Conservation (phyloP, 2,888 invertebrate species). For the Atherix ibis region DNA sequence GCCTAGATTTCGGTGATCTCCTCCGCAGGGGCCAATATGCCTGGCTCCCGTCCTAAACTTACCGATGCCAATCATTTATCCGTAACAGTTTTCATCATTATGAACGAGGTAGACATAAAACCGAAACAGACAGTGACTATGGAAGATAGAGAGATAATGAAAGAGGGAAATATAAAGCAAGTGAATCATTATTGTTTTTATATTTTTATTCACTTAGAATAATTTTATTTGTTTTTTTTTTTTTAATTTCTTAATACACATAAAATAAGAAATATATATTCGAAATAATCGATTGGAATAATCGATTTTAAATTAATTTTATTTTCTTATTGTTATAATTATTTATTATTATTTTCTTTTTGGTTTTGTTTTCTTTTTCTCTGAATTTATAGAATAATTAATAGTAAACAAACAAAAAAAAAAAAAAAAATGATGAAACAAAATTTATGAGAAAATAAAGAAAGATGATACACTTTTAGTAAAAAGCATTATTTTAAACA, state of each 20-base stretch:
- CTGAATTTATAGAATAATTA: no score
- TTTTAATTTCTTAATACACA: background rate
- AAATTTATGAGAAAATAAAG: no score
- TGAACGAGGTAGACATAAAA: conserved; percentile 7
- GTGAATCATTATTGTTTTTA: conserved; percentile 13
- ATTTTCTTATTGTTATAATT: no score
- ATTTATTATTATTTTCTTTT: no score
- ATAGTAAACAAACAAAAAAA: no score
- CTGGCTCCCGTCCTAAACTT: conserved; percentile 26
- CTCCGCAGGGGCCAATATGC: conserved; percentile 34
- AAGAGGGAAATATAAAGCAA: conserved; percentile 14
- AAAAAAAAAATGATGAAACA: no score
- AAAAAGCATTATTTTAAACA: no score
- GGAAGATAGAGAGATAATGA: conserved; percentile 4
- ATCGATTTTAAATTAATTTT: no score
- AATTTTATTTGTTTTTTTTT: conserved; percentile 6
- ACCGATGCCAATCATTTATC: conserved; percentile 28
- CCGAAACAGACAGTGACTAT: conserved; percentile 4
- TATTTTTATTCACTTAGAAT: conserved; percentile 4
- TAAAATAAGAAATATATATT: conserved; percentile 9
- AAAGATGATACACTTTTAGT: no score
- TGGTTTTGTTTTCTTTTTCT: no score
- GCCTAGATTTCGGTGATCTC: conserved; percentile 77
- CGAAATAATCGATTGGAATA: no score
- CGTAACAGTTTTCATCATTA: conserved; percentile 17